Evolutionary conservation across 2,113 vertebrate species (phyloP).

Genomic region (Notarius quadriscutis): DNA sequence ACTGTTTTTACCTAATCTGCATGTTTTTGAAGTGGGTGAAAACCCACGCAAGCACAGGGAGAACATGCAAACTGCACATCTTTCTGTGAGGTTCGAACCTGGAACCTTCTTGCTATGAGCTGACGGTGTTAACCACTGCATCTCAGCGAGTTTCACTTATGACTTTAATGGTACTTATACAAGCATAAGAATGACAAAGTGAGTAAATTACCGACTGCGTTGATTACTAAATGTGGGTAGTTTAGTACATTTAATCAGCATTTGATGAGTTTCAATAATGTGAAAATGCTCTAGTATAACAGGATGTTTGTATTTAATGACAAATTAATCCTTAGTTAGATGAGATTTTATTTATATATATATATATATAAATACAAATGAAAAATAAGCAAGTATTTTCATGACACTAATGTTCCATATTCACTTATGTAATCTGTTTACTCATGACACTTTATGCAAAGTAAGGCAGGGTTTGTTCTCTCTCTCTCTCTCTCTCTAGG

Average conservation of each 20-base stretch:
- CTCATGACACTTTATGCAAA: neutral
- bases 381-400: neutral
- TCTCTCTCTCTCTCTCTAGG: neutral
- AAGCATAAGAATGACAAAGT: neutral
- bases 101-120: no score
- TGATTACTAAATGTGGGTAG: neutral
- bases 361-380: no score
- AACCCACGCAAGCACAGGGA: no score
- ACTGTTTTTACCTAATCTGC: no score
- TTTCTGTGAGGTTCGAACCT: no score
- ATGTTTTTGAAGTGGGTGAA: no score
- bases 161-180: neutral
- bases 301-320: neutral
- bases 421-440: neutral
- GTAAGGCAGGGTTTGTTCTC: neutral
- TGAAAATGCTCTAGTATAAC: neutral
- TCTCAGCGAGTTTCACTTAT: slow-evolving; percentile 43
- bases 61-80: no score
- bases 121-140: neutral
- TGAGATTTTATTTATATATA: neutral
- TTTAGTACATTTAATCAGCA: neutral
- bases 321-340: neutral
- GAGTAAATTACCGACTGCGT: neutral
- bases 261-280: neutral
- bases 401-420: neutral